Conservation (phyloP, 2,113 vertebrate species). For the Felis catus region DNA sequence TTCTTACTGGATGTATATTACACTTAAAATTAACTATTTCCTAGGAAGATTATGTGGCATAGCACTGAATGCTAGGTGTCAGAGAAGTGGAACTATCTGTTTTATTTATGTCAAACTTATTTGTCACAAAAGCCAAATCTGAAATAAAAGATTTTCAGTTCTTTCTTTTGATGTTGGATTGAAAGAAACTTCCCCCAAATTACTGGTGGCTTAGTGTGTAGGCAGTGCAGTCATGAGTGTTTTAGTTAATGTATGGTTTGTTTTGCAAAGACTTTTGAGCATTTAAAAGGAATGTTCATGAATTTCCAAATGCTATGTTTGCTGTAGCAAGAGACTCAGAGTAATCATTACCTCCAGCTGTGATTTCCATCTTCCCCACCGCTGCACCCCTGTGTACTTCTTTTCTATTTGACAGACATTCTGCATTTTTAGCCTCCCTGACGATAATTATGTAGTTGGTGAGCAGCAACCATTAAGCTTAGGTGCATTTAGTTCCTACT, state of each 20-base stretch:
- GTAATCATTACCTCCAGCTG: slow-evolving; percentile 62
- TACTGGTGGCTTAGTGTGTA: background rate
- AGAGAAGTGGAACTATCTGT: background rate
- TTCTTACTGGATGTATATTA: background rate
- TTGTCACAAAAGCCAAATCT: background rate
- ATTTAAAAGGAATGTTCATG: slow-evolving; percentile 59
- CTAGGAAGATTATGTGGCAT: background rate
- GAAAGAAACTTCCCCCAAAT: slow-evolving; percentile 7
- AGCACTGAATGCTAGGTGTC: background rate
- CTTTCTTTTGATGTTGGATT: slow-evolving; percentile 42
- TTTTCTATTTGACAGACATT: slow-evolving; percentile 52
- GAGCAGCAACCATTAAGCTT: slow-evolving; percentile 60
- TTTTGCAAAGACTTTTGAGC: slow-evolving; percentile 51
- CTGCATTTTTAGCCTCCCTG: slow-evolving; percentile 66
- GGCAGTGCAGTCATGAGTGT: background rate
- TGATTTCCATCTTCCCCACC: slow-evolving; percentile 43
- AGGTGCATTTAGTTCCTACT: slow-evolving; percentile 58
- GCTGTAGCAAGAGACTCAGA: slow-evolving; percentile 17
- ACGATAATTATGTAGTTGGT: slow-evolving; percentile 62
- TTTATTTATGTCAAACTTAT: background rate
- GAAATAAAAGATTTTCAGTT: background rate
- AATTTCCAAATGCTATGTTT: slow-evolving; percentile 74
- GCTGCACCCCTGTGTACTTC: background rate
- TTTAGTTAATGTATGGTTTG: slow-evolving; percentile 61
- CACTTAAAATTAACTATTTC: background rate